Base-by-base conservation (phyloP, 2,797 vertebrate genomes). In the Sandelia bainsii region DNA sequence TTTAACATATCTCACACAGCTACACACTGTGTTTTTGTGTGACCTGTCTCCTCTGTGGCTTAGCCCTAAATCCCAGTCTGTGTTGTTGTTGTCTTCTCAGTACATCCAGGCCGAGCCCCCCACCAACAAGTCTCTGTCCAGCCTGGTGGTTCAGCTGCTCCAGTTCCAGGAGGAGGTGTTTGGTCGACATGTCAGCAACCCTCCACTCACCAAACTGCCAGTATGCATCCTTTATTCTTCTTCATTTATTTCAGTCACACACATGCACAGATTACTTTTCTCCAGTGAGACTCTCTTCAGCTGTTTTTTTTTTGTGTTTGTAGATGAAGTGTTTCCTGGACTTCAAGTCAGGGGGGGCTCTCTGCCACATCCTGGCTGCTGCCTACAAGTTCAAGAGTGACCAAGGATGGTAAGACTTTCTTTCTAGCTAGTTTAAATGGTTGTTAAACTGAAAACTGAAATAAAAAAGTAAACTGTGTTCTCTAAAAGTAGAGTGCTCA, bases 381-480 rank as follows among this genome's bases (percentile, higher is more conserved):
- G 98, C 97, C 83, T 99, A 99, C 94, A 99, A 99, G 89, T 99
- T 99, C 91, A 99, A 99, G 93, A 99, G 97, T 84, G 98, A 99
- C 93, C 98, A 99, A 91, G 98, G 97, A 96, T 99, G 98, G 98
- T 99, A 93, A 96, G 96, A 75, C 65, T 78, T 84, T 92, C 82
- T 78, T 91, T 92, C 75, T 20, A 61, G 52, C 71, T 64, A 79
- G 22, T 23, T 50, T 61, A 20, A 25, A 17, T 51, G 9, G 12
- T 62, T 25, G 10, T 56, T 4, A 40, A 44, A 69, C 1, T 17
- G 16, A 13, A 29, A 8, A 19, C 32, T 51, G n/a, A n/a, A 5
- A 49, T 32, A 4, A 14, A 10, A 40, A 29, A 44, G 45, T 6
- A 23, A 19, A 20, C 5, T 8, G 16, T 34, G 14, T 39, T n/a